Evolutionary conservation across 2,797 vertebrate species (phyloP).

Genomic region (Champsocephalus esox): DNA sequence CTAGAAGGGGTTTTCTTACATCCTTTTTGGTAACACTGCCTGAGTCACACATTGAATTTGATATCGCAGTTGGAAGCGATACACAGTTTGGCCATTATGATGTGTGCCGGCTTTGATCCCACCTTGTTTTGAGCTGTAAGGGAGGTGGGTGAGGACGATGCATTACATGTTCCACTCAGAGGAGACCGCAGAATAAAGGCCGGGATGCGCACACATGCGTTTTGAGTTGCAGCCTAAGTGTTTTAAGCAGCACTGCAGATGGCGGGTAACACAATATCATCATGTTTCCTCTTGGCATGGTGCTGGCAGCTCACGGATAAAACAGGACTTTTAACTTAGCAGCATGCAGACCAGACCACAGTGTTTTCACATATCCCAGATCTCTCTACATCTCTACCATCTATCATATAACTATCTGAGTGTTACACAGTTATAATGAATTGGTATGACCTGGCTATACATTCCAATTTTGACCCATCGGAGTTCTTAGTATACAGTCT

Average conservation of each 20-base stretch:
- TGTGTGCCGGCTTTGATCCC: constrained; percentile 43
- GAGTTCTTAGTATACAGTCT: background rate
- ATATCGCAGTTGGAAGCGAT: constrained; percentile 38
- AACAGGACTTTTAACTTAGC: constrained; percentile 72
- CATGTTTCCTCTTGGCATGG: constrained; percentile 70
- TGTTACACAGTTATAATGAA: background rate
- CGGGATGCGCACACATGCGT: constrained; percentile 41
- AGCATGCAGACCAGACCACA: constrained; percentile 52
- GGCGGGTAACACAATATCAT: constrained; percentile 75
- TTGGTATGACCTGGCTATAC: background rate
- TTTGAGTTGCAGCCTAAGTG: constrained; percentile 72
- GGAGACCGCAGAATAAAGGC: constrained; percentile 27
- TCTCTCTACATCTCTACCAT: background rate
- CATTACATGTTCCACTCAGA: constrained; percentile 42
- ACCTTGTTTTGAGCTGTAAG: constrained; percentile 47
- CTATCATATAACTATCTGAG: background rate
- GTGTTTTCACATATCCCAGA: constrained; percentile 49
- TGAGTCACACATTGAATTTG: constrained; percentile 37
- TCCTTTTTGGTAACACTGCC: constrained; percentile 28
- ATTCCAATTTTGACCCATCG: background rate
- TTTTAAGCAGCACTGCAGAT: constrained; percentile 75
- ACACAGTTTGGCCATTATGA: constrained; percentile 62
- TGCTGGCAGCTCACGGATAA: constrained; percentile 70
- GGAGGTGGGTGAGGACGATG: constrained; percentile 39
- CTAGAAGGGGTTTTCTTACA: constrained; percentile 37